Base-by-base conservation (phyloP, 2,888 invertebrate genomes). In the Temnothorax rugatulus region DNA sequence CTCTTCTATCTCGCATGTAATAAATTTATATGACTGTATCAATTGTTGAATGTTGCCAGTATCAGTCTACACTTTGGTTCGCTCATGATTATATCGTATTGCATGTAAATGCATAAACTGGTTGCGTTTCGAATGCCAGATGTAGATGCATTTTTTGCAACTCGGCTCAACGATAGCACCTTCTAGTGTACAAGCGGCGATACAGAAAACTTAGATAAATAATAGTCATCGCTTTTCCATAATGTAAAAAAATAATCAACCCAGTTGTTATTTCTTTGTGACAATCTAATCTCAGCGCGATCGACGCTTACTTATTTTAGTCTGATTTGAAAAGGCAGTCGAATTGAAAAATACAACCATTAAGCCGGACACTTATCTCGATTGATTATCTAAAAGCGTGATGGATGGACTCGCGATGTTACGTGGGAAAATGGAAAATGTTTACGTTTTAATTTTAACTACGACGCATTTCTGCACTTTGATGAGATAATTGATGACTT, bases 201-300 rank as follows among this genome's bases (percentile, higher is more conserved):
- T 77, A n/a, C 9, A 57, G 44, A 57, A 57, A 77, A 77, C 21
- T 7, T 44, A 68, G n/a, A 57, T 13, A 44, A 57, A 57, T 52
- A 9, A 0, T 21, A 34, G 13, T 54, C 4, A 57, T 47, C n/a
- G 18, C 21, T 54, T 9, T 50, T 21, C 21, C 38, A 50, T 4
- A 21, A n/a, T 11, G 1, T 52, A 2, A 15, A 57, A 77, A 57
- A 63, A 21, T 71, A 21, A 73, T 0, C 15, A 29, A 54, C 41
- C 15, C 8, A n/a, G 18, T 59, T 25, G 34, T 57, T 69, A 59
- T 82, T 21, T 82, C 11, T 5, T 25, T 41, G n/a, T 15, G n/a
- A 74, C 18, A 82, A 82, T 64, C 75, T 74, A 82, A 75, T 82
- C 64, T 38, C n/a, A 44, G 9, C n/a, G n/a, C 5, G n/a, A n/a